Percentiles rank a stretch among this genome's conserved stretches.
Evolutionary conservation across 23 tunicate genomes (phyloP).

Genomic region (Ciona savignyi): DNA sequence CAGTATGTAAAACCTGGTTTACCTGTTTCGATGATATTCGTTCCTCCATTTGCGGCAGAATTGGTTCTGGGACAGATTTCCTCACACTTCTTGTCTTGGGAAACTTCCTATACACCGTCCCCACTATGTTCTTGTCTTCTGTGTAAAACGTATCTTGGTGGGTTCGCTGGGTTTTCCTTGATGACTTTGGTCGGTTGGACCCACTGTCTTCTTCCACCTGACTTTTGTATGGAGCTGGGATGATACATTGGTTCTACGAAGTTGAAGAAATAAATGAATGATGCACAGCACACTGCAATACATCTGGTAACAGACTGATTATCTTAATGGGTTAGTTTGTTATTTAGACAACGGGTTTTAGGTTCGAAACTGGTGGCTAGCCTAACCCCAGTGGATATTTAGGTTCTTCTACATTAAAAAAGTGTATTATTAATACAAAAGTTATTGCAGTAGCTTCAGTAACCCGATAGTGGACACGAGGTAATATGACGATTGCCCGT

Average conservation of each 20-base stretch:
- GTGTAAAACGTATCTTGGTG: slow-evolving; percentile 42
- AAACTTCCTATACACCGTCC: slow-evolving; percentile 40
- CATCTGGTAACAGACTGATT: too few species aligned
- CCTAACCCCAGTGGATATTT: too few species aligned
- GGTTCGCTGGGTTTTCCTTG: slow-evolving; percentile 1
- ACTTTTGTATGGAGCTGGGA: neutral
- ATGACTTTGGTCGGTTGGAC: neutral
- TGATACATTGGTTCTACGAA: too few species aligned
- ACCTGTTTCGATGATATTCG: slow-evolving; percentile 54
- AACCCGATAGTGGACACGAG: too few species aligned
- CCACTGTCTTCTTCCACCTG: neutral
- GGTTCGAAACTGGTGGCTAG: too few species aligned
- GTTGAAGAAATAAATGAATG: neutral
- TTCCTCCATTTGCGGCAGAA: slow-evolving; percentile 75
- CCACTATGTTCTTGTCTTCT: slow-evolving; percentile 57
- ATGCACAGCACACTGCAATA: too few species aligned
- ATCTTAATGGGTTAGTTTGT: too few species aligned
- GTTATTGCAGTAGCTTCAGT: too few species aligned
- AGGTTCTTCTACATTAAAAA: too few species aligned
- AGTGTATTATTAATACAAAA: too few species aligned
- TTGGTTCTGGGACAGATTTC: slow-evolving; percentile 73
- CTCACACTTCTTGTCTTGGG: slow-evolving; percentile 77
- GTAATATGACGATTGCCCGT: too few species aligned
- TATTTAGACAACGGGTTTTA: too few species aligned
- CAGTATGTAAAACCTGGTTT: neutral